Conservation (phyloP, 2,113 vertebrate genomes). For the Lycaon pictus region DNA sequence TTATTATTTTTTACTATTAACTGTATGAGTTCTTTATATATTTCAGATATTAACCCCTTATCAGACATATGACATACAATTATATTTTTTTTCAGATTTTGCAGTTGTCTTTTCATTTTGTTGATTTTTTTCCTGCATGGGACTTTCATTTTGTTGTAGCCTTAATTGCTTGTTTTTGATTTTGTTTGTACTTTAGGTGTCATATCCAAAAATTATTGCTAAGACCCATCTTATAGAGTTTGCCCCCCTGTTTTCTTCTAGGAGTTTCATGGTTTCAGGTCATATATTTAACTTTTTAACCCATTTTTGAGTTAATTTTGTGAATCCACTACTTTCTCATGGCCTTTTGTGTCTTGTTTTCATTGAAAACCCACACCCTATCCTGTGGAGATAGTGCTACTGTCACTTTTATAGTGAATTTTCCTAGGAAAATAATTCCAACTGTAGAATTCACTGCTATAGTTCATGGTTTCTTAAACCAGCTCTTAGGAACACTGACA, state of each 20-base stretch:
- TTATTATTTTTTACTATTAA: not conserved
- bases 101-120: not conserved
- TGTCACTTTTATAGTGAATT: not conserved
- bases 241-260: not conserved
- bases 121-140: not conserved
- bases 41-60: not conserved
- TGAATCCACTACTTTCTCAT: not conserved
- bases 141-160: not conserved
- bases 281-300: not conserved
- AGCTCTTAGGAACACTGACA: constrained; percentile 45
- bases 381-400: not conserved
- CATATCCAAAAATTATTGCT: not conserved
- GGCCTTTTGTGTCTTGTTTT: not conserved
- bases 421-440: constrained; percentile 35
- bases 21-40: not conserved
- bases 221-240: not conserved
- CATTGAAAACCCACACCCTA: not conserved
- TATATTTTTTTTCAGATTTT: not conserved
- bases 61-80: not conserved
- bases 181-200: not conserved
- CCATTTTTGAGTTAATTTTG: not conserved
- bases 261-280: not conserved
- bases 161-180: not conserved
- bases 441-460: not conserved
- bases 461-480: constrained; percentile 25